A percentile compares a stretch with the other conserved stretches of the same genome.
Conservation (phyloP, 1,140 invertebrate species). For the Neodiprion virginianus region DNA sequence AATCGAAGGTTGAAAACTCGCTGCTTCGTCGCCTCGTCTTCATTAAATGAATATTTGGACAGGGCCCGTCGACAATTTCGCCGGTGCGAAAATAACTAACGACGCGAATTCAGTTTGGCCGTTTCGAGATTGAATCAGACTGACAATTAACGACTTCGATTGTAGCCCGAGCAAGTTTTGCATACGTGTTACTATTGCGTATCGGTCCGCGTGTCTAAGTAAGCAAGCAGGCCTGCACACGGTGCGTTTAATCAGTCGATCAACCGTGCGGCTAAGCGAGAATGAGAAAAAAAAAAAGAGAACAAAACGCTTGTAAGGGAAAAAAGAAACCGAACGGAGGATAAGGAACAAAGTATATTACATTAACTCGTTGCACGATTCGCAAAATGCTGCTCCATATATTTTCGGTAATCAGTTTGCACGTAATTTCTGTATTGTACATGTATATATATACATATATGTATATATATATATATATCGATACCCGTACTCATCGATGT, state of each 20-base stretch:
- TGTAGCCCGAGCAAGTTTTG: background rate
- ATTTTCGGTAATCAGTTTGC: too few species aligned
- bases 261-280: background rate
- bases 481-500: background rate
- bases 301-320: slow-evolving; percentile 1
- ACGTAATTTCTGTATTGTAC: background rate
- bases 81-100: background rate
- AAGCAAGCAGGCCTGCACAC: background rate
- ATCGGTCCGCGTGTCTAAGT: too few species aligned
- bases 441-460: background rate
- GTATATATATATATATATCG: background rate
- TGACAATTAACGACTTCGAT: slow-evolving; percentile 1
- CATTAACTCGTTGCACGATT: too few species aligned
- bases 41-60: background rate
- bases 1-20: background rate
- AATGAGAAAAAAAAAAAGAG: background rate
- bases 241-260: slow-evolving; percentile 18
- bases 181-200: too few species aligned
- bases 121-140: background rate
- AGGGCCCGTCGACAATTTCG: background rate
- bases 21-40: background rate
- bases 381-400: too few species aligned
- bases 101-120: background rate
- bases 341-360: too few species aligned
- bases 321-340: too few species aligned